Evolutionary conservation across 2,888 invertebrate species (phyloP), one percentile per base, ranked within the genome.

Genomic region (Eupithecia subfuscata): DNA sequence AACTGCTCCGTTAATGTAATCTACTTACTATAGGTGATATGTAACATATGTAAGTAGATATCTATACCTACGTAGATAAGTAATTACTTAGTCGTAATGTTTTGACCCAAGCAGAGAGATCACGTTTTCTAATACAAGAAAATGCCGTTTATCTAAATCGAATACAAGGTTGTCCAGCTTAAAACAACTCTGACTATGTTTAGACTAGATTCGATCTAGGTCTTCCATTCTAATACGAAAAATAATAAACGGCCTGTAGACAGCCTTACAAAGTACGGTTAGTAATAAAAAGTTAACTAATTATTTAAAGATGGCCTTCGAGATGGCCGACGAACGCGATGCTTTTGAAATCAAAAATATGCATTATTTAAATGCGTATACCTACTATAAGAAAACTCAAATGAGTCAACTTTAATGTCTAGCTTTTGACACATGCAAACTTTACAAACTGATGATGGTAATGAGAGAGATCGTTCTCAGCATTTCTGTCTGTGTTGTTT

Each of bases 161-260:
- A 64, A 64, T 18, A 73, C 81, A 80, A 81, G 81, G 81, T 75
- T 78, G 65, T 52, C 76, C 52, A 73, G 63, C 48, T 67, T 63
- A 43, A 43, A 40, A 71, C 69, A 64, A 8, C 9, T 64, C 9
- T 8, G n/a, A 56, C n/a, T 34, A 64, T 30, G 34, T 34, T 34
- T 64, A 18, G 18, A 34, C 64, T 60, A 25, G 25, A 25, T 34
- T 64, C 18, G 8, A 18, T 34, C 30, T 30, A 34, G 18, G 9
- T 64, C 34, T 64, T 64, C 34, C 64, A 34, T 64, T 64, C 18
- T 64, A 64, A 64, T 34, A 64, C 8, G 16, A 64, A 30, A 43
- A 16, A 30, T 64, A 64, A 16, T 30, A 34, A 64, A 63, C 12
- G 1, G 18, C 30, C 18, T 64, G 8, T 34, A 16, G 30, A 64